Evolutionary conservation across 2,797 vertebrate species (phyloP).

Genomic region (Chanos chanos): DNA sequence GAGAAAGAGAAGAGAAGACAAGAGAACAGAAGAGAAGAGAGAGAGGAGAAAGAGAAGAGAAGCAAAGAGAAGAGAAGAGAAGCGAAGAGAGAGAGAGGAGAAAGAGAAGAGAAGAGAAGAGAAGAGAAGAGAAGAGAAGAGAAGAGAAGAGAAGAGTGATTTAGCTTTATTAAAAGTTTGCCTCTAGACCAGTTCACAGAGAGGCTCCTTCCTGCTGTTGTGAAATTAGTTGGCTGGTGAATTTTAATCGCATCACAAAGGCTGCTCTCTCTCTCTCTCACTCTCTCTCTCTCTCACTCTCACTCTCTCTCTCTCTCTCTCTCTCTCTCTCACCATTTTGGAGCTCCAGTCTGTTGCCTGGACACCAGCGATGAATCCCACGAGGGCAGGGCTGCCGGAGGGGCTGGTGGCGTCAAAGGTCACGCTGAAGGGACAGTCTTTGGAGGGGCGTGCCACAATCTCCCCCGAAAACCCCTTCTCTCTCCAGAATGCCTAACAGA

Average conservation of each 20-base stretch:
- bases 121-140: too few relatives aligned
- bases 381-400: slow-evolving; percentile 64
- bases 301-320: background rate
- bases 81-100: background rate
- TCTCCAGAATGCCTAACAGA: slow-evolving; percentile 69
- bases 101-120: too few relatives aligned
- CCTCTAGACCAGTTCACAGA: too few relatives aligned
- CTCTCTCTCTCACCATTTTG: slow-evolving; percentile 56
- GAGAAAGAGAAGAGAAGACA: too few relatives aligned
- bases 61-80: slow-evolving; percentile 4
- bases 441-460: slow-evolving; percentile 55
- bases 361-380: slow-evolving; percentile 64
- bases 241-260: background rate
- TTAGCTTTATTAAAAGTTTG: too few relatives aligned
- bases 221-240: too few relatives aligned
- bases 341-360: slow-evolving; percentile 61
- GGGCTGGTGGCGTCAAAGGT: slow-evolving; percentile 70
- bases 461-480: slow-evolving; percentile 70
- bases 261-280: background rate
- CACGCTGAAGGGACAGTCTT: slow-evolving; percentile 59
- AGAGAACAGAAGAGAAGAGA: background rate
- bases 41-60: background rate
- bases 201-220: too few relatives aligned
- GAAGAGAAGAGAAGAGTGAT: too few relatives aligned
- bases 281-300: slow-evolving; percentile 8